Conservation (phyloP, 2,888 invertebrate genomes). For the Eristalinus sepulchralis region DNA sequence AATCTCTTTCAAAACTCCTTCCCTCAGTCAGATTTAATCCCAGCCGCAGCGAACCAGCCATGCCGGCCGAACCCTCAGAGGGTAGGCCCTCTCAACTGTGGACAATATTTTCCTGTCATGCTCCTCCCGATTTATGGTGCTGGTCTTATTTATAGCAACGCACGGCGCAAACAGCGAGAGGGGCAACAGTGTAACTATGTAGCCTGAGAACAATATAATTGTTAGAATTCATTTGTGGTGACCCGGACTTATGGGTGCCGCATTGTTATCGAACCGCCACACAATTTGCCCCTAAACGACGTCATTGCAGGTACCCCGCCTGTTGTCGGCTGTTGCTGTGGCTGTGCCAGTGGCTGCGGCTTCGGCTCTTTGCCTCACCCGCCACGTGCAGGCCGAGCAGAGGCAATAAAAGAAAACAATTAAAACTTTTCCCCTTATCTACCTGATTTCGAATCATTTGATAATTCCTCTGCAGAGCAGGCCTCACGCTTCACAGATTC, state of each 20-base stretch:
- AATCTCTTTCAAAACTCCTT: not conserved
- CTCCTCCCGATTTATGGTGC: constrained; percentile 25
- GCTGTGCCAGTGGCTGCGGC: not conserved
- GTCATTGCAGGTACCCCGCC: constrained; percentile 47
- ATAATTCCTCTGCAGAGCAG: constrained; percentile 56
- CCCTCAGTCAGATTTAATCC: not conserved
- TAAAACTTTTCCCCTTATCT: constrained; percentile 69
- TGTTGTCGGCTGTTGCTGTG: not conserved
- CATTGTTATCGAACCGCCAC: constrained; percentile 64
- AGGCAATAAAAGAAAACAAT: constrained; percentile 66
- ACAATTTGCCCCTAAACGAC: constrained; percentile 49
- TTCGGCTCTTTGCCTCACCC: not conserved
- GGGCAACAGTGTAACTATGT: constrained; percentile 5
- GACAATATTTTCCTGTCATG: constrained; percentile 19
- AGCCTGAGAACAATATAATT: constrained; percentile 47
- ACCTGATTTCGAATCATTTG: constrained; percentile 66
- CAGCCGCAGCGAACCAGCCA: not conserved
- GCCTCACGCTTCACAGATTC: constrained; percentile 12
- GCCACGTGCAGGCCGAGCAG: constrained; percentile 24
- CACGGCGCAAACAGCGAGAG: not conserved
- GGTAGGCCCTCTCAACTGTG: not conserved
- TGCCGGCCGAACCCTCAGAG: not conserved
- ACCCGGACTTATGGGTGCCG: constrained; percentile 52
- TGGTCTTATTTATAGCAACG: constrained; percentile 20
- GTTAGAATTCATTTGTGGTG: constrained; percentile 62